These are phyloP conservation scores for Chorisops tibialis DNA, from an alignment of 2,888 invertebrate genomes.

Conservation along the genomic window DNA sequence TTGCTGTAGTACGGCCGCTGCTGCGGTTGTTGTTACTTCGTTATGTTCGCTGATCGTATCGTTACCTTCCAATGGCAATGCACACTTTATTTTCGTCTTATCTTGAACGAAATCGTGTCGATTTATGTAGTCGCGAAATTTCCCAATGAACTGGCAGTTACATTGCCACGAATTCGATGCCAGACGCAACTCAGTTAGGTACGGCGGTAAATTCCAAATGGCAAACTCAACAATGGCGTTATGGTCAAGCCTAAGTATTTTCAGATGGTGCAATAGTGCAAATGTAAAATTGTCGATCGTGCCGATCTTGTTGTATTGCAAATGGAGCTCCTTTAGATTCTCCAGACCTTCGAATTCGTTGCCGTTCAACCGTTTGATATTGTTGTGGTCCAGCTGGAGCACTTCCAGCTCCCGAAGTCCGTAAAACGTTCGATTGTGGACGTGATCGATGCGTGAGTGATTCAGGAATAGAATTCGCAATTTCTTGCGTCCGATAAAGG, in stretches of 20 bases:
- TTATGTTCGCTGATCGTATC: conserved; percentile 16
- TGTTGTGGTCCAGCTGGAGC: conserved; percentile 84
- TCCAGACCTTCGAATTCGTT: conserved; percentile 81
- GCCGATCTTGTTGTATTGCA: conserved; percentile 80
- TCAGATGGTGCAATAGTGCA: conserved; percentile 73
- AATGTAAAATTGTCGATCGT: conserved; percentile 84
- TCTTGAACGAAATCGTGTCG: conserved; percentile 71
- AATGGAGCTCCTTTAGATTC: conserved; percentile 78
- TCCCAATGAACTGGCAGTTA: conserved; percentile 77
- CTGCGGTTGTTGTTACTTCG: conserved; percentile 30
- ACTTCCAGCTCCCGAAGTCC: conserved; percentile 76
- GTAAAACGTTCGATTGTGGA: conserved; percentile 88
- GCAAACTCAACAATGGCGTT: conserved; percentile 78
- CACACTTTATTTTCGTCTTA: conserved; percentile 72
- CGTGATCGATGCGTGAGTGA: conserved; percentile 77
- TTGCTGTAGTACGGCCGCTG: conserved; percentile 30
- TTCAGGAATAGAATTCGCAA: conserved; percentile 83
- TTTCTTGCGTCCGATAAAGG: conserved; percentile 91
- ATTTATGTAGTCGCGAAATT: conserved; percentile 76
- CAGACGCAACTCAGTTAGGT: conserved; percentile 67
- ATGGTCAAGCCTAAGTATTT: conserved; percentile 79
- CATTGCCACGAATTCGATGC: conserved; percentile 83
- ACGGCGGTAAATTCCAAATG: conserved; percentile 72
- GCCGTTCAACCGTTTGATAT: conserved; percentile 73
- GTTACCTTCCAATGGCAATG: conserved; percentile 48